phyloP scores from a whole-genome alignment of 2,797 vertebrate species.

The Hippopotamyrus pictus region DNA sequence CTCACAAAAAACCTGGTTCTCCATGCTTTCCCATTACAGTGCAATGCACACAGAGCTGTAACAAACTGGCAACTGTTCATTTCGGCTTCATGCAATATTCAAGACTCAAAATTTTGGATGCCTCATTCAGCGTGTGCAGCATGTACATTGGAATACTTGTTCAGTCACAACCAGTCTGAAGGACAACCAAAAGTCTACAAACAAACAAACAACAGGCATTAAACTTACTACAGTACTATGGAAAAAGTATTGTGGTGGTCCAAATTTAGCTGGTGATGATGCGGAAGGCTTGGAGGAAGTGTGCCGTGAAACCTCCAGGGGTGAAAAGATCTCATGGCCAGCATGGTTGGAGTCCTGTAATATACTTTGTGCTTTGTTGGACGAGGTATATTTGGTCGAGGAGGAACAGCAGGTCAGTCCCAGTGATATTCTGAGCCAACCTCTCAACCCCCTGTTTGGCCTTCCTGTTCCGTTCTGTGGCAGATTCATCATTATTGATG shows the following conservation, averaged over 20 bases:
- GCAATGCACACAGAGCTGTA: not conserved
- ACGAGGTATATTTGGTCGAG: not conserved
- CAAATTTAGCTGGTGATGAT: conserved; percentile 9
- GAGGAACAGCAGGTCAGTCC: not conserved
- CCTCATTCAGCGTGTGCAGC: not conserved
- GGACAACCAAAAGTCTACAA: not conserved
- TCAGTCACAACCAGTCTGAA: not conserved
- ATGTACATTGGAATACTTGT: not conserved
- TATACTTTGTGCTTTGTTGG: not conserved
- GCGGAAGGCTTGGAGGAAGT: not conserved
- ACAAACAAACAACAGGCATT: not conserved
- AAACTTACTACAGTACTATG: not conserved
- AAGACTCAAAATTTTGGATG: not conserved
- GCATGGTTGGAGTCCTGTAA: not conserved
- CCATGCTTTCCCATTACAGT: not conserved
- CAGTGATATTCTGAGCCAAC: not conserved
- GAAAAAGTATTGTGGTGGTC: not conserved
- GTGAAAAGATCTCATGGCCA: not conserved
- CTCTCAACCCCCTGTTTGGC: not conserved
- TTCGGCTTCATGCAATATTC: not conserved
- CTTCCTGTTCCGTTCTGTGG: not conserved
- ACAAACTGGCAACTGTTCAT: not conserved
- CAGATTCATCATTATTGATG: not conserved
- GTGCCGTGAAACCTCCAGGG: not conserved
- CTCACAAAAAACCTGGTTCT: not conserved